Evolutionary conservation across 2,888 invertebrate genomes (phyloP).

Genomic region (Alviniconcha strummeri): DNA sequence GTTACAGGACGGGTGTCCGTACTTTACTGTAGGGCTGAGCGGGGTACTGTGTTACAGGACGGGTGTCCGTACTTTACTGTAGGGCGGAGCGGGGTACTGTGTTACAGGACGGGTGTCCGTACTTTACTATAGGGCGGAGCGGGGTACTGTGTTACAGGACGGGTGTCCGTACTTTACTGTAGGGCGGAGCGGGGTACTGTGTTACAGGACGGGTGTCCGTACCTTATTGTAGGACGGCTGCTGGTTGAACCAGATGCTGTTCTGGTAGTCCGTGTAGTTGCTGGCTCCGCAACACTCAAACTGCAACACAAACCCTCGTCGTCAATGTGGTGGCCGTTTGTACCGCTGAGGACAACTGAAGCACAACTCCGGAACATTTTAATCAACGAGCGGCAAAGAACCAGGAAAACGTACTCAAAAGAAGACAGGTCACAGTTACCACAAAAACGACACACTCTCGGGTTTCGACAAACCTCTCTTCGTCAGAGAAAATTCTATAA

Average conservation of each 20-base stretch:
- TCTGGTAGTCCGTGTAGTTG: conserved; percentile 47
- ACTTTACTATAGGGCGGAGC: background rate
- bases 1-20: no score
- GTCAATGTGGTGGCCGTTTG: no score
- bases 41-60: no score
- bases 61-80: background rate
- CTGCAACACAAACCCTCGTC: conserved; percentile 32
- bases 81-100: background rate
- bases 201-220: background rate
- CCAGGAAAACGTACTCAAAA: no score
- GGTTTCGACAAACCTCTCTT: no score
- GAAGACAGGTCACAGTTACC: no score
- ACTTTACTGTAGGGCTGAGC: no score
- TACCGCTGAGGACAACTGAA: no score
- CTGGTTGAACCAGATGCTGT: conserved; percentile 36
- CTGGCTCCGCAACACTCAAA: conserved; percentile 49
- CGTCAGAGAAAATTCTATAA: no score
- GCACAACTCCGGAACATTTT: no score
- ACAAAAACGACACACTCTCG: no score
- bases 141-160: background rate
- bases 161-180: background rate
- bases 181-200: background rate
- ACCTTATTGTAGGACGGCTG: background rate
- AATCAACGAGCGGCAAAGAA: no score
- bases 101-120: background rate